Evolutionary conservation across 2,888 invertebrate species (phyloP), one percentile per base, ranked within the genome.

Genomic region (Perizoma flavofasciatum): DNA sequence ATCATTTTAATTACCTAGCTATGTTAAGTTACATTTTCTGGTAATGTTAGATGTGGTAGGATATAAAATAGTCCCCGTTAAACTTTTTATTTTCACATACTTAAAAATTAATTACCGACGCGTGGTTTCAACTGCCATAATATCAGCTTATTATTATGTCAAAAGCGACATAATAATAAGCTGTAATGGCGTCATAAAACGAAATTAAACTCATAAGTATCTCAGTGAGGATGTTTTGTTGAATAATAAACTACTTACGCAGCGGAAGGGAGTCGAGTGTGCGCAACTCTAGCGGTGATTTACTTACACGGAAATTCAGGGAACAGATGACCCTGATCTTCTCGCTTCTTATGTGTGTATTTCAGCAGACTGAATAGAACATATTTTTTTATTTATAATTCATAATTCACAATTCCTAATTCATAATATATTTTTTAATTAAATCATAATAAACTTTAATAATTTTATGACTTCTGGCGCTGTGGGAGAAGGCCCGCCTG

Each of bases 131-230:
- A 61, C 57, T 63, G 65, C 58, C 37, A 35, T 57, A 63, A 61
- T 60, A 60, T 61, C 56, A 65, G 46, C n/a, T n/a, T n/a, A n/a
- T n/a, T n/a, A n/a, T n/a, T n/a, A n/a, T n/a, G n/a, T 66, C 66
- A 66, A 65, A 55, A 56, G 61, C 54, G 54, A 53, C 63, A 59
- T 59, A 49, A 59, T 63, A 62, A 52, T 60, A 61, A 59, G 55
- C 54, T 45, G 58, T 66, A 65, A 68, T 66, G 52, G 60, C 60
- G 49, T 60, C 61, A 62, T 68, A 65, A 68, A 68, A 59, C 40
- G 58, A 60, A 65, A 68, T 67, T 67, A 65, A 61, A 60, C 47
- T 68, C 64, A 44, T 32, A 55, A 62, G 63, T 53, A 59, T 49
- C 51, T 56, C 37, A 45, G 55, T 40, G 57, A 49, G 55, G 45